These are phyloP conservation scores for Branchipolynoe longqiensis DNA, from an alignment of 2,888 invertebrate species.

Conservation along the genomic window DNA sequence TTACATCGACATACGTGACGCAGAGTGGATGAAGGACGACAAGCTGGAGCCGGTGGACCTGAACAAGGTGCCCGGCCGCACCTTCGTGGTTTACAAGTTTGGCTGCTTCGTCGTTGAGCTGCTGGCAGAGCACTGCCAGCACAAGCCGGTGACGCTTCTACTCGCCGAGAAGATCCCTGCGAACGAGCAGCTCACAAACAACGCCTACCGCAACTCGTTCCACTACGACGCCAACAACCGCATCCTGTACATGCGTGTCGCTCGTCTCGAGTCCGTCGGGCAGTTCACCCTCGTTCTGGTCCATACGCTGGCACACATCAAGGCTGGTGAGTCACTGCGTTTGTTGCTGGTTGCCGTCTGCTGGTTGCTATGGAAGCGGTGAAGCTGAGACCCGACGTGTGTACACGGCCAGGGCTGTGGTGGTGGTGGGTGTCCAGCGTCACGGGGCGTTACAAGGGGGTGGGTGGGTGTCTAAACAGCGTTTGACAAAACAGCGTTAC, in stretches of 20 bases:
- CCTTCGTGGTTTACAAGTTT: conserved; percentile 80
- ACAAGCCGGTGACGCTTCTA: conserved; percentile 77
- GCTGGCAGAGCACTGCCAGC: conserved; percentile 76
- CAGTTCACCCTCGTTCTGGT: conserved; percentile 78
- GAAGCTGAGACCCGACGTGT: no score
- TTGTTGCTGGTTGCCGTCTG: not conserved
- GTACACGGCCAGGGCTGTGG: no score
- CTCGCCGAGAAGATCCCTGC: conserved; percentile 79
- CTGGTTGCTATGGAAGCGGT: not conserved
- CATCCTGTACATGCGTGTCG: conserved; percentile 77
- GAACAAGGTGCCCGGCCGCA: conserved; percentile 76
- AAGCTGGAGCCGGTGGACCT: conserved; percentile 78
- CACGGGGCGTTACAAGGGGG: no score
- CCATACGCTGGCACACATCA: conserved; percentile 79
- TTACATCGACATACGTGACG: conserved; percentile 76
- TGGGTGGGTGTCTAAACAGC: no score
- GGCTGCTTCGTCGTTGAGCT: conserved; percentile 78
- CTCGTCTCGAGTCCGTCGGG: conserved; percentile 78
- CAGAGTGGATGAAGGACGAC: conserved; percentile 76
- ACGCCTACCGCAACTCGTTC: conserved; percentile 80
- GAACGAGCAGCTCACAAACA: conserved; percentile 74
- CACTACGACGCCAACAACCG: conserved; percentile 79
- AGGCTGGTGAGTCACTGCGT: conserved; percentile 72
- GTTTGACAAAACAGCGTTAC: no score
- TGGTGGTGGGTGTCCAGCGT: no score